Base-by-base conservation (phyloP, 2,797 vertebrate species). In the Netta rufina region DNA sequence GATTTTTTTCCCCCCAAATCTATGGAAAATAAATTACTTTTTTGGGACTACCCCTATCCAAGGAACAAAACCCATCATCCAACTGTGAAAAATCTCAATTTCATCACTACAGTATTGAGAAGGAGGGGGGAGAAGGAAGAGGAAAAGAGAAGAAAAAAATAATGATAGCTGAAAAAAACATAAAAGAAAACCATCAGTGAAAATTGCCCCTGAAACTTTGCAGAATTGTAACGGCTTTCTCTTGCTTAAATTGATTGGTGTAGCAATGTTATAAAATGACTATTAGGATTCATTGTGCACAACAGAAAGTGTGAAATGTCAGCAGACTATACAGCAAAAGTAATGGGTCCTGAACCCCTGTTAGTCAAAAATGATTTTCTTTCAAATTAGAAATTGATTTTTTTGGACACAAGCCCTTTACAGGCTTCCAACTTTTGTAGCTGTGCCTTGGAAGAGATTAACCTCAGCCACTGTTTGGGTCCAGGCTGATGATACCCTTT, bases 331-430 rank as follows among this genome's bases (percentile, higher is more conserved):
- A 97, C 95, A 97, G 97, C 97, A 96, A 97, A 97, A 97, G 97
- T 97, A 98, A 98, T 98, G 97, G 98, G 97, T 98, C 97, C 96
- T 97, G 96, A 98, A 98, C 97, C 97, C 97, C 98, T 97, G 96
- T 98, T 98, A 98, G 98, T 98, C 97, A 98, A 98, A 98, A 98
- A 98, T 97, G 94, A 98, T 98, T 98, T 97, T 97, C 96, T 97
- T 98, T 98, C 97, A 98, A 98, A 98, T 98, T 98, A 98, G 98
- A 98, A 98, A 98, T 98, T 98, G 98, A 98, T 98, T 98, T 98
- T 98, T 97, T 97, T 95, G 97, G 96, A 97, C 97, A 98, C 92
- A 93, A 96, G 97, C 96, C 97, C 96, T 97, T 98, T 97, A 94
- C 93, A 96, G 96, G 91, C 97, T 98, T 97, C 95, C 33, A 84